Evolutionary conservation across 1,140 invertebrate species (phyloP), one percentile per base, ranked within the genome.

Genomic region (Hyles euphorbiae): DNA sequence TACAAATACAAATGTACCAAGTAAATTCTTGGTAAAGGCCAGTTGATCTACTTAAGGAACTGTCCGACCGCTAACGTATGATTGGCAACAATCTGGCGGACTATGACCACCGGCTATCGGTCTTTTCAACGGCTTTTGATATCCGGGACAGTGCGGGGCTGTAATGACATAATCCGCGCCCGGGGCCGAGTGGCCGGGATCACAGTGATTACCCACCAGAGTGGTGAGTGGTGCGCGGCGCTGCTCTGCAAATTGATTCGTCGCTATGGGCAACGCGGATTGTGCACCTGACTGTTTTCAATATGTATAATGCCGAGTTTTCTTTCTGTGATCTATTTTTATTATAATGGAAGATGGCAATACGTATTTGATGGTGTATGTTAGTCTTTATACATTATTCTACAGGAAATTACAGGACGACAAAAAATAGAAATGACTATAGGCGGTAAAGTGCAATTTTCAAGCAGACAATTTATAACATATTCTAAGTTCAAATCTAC

Each of bases 111-210:
- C 4, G 43, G 50, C 63, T 64, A 74, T 74, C 72, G 68, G 71
- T 72, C 67, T 72, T 79, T 79, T 74, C 70, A 73, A 72, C 68
- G 65, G 63, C 58, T 61, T 22, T 70, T 60, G 68, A 78, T 70
- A 75, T 70, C 71, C 72, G 70, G 61, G 71, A 76, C 70, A 67
- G 69, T 66, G 59, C 8, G 8, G 36, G 36, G 8, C 36, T 53
- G 61, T 81, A 81, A 85, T 82, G 77, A 78, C 74, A 81, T 84
- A 83, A 84, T 80, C 78, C 61, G 22, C 52, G 67, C 81, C 76
- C 57, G 66, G 57, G 75, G 81, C 78, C 53, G 51, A 57, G 67
- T 56, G 53, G 52, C 54, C 22, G 46, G 9, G 75, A 81, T 78
- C 66, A 74, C 76, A 71, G 77, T 80, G 63, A 77, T 80, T 70